Evolutionary conservation across 37 sponge, comb jelly and placozoan genomes (phyloP), one percentile per base, ranked within the genome.

Genomic region (Bolinopsis microptera): DNA sequence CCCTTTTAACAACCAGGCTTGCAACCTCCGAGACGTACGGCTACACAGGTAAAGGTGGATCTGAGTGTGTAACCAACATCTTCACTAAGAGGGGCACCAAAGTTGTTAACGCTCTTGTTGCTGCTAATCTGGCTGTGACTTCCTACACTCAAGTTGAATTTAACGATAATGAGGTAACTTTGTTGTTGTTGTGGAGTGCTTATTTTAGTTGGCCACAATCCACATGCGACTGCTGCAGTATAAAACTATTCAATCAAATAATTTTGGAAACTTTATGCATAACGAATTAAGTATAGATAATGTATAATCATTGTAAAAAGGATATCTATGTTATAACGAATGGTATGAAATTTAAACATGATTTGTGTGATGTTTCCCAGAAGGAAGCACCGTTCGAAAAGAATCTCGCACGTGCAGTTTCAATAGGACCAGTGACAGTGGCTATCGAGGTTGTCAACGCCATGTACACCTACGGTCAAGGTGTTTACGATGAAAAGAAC

Each of bases 401-500:
- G 75, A 72, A 72, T 72, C 75, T 72, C 5, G 75, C 75, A 28
- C 26, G 75, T n/a, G 75, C 75, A 30, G 75, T 72, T 72, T n/a
- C 75, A 5, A 72, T 21, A 23, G 75, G 75, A 72, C 75, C 75
- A 72, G 75, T 72, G 75, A 72, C 75, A 8, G 75, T 72, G n/a
- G 75, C 75, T 21, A 72, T 72, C 26, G 75, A 72, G 25, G 75
- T 72, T 28, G 31, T 28, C 31, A 72, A 72, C 75, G 2, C 75
- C 3, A n/a, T 72, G 31, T 72, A 72, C 75, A 30, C 75, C 2
- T 72, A 72, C 75, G 75, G 75, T 3, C 3, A 8, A 28, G 75
- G 75, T 3, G 75, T 72, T n/a, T 72, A 30, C 75, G 75, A 72
- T 72, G 75, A 30, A 5, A 24, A 5, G 25, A 28, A 72, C 75